Base-by-base conservation (phyloP, 2,888 invertebrate genomes). In the Carabus problematicus region DNA sequence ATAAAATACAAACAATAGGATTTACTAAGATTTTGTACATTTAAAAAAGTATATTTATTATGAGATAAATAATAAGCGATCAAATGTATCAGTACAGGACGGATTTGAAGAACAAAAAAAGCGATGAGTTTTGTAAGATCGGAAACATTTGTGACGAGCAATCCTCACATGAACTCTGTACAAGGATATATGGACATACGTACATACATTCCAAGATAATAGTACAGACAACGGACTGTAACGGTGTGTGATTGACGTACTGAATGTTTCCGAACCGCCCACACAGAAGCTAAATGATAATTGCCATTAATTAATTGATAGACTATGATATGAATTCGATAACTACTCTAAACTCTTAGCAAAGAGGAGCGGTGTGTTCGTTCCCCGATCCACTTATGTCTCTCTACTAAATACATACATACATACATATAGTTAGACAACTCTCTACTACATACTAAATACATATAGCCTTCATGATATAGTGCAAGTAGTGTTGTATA, bases 11-110 rank as follows among this genome's bases (percentile, higher is more conserved):
- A 49, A 49, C 12, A 39, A 40, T 67, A 69, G 62, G 61, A 69
- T 69, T 60, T 69, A 69, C 62, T 69, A 69, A 69, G 54, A 69
- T 62, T 69, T 69, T 69, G 69, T 69, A 69, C 69, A 69, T 69
- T 69, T 69, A 55, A 69, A 61, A 69, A 56, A 66, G 42, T 52
- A 67, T 67, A 67, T 67, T 67, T 67, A 66, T 47, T 40, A 66
- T 58, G 60, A 67, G 67, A 52, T 60, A 67, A n/a, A 56, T n/a
- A 29, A 56, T 19, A 55, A 55, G n/a, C 29, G 60, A 16, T 49
- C 60, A 49, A 12, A 67, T 54, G 67, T 60, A 67, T 67, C 67
- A 60, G 60, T 56, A 67, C 43, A 55, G 43, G 56, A 54, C 42
- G 52, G 42, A 6, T 6, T 12, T 9, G 12, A 60, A n/a, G n/a